Base-by-base conservation (phyloP, 2,888 invertebrate species). In the Phlogophora meticulosa region DNA sequence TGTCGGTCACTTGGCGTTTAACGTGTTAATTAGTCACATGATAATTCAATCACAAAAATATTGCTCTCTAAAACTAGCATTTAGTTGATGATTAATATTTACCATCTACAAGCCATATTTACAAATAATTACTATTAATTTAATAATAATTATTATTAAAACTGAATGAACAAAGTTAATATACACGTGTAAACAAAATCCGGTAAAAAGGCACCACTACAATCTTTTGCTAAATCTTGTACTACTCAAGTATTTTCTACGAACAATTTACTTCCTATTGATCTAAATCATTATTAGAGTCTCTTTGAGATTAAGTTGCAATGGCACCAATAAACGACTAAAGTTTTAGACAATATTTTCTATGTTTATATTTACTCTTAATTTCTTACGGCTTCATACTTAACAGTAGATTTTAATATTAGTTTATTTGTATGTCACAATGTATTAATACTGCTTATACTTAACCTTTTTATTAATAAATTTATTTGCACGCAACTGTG, bases 401-500 rank as follows among this genome's bases (percentile, higher is more conserved):
- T 65, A 55, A 64, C 46, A 17, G 59, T 74, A 70, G 73, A 74
- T 75, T 70, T 81, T 76, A 82, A 61, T 72, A 78, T 78, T 68
- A 73, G 45, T 72, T 70, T 76, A 68, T 58, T 73, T 73, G 10
- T 76, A 76, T 56, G 51, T 46, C 57, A 52, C 49, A 68, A 34
- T 77, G 64, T 77, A 65, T 56, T 74, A 62, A 68, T 72, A 68
- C 68, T 66, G 65, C 74, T 66, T 76, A 68, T 72, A 28, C 28
- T 28, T 28, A 74, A 72, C 45, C 67, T 78, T 78, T 38, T 72
- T 71, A 76, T 80, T 76, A 82, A 82, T 83, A 81, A 82, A 85
- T 69, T 69, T 76, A 81, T 84, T 78, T 80, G 80, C 82, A 82
- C 68, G 80, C 77, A 77, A 60, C 28, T 72, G 76, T 83, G 80